Conservation (phyloP, 1,140 invertebrate species). For the Zaprionus davidi region DNA sequence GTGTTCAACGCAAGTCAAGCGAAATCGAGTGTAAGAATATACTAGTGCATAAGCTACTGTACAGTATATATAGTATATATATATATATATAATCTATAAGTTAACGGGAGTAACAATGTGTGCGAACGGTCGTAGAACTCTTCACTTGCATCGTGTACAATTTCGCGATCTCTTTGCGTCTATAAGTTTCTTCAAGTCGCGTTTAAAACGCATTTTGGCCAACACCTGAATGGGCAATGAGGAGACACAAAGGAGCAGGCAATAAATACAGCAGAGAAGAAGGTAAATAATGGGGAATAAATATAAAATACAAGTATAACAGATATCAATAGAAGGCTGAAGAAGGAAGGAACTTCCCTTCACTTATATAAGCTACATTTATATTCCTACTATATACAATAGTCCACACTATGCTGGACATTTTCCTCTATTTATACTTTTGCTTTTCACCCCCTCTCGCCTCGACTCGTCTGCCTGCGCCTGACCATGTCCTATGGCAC, state of each 20-base stretch:
- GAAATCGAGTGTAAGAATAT: constrained; percentile 41
- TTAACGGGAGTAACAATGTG: constrained; percentile 62
- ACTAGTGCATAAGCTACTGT: constrained; percentile 7
- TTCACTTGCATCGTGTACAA: constrained; percentile 76
- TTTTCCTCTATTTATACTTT: constrained; percentile 46
- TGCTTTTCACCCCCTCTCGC: constrained; percentile 33
- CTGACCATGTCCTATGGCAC: no score
- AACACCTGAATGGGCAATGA: constrained; percentile 58
- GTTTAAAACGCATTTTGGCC: constrained; percentile 75
- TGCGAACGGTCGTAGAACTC: constrained; percentile 69
- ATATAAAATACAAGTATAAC: constrained; percentile 7
- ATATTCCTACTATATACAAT: neutral
- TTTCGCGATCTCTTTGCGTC: constrained; percentile 83
- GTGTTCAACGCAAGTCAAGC: constrained; percentile 28
- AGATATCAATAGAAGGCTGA: no score
- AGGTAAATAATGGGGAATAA: constrained; percentile 32
- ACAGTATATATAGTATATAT: constrained; percentile 21
- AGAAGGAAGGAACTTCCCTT: no score
- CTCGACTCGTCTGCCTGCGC: no score
- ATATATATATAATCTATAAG: constrained; percentile 28
- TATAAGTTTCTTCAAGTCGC: constrained; percentile 83
- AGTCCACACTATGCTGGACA: neutral
- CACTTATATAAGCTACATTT: no score
- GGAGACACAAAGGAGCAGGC: constrained; percentile 4
- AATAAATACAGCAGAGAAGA: constrained; percentile 28